Evolutionary conservation across 2,888 invertebrate genomes (phyloP).

Genomic region (Pseudococcus viburni): DNA sequence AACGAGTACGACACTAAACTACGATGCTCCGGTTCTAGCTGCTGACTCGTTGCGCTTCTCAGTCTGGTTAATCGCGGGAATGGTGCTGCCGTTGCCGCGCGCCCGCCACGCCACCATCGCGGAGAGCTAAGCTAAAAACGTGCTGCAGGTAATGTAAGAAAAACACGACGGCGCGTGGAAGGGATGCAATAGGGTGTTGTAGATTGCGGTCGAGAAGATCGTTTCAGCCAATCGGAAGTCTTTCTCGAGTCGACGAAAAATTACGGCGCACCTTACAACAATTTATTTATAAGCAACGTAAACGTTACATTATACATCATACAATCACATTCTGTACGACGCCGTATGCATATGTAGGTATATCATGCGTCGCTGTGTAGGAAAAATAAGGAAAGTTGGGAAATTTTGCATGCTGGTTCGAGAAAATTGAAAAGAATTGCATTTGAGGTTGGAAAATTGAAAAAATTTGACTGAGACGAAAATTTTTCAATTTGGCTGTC

Average conservation of each 20-base stretch:
- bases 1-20: conserved; percentile 64
- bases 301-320: conserved; percentile 65
- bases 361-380: too few species aligned
- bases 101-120: conserved; percentile 10
- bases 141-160: conserved; percentile 60
- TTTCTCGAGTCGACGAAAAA: conserved; percentile 46
- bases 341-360: conserved; percentile 29
- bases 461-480: too few species aligned
- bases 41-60: conserved; percentile 57
- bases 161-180: conserved; percentile 7
- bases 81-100: conserved; percentile 11
- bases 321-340: conserved; percentile 35
- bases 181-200: conserved; percentile 63
- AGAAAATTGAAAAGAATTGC: too few species aligned
- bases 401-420: too few species aligned
- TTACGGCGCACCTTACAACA: conserved; percentile 64
- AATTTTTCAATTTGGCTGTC: too few species aligned
- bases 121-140: conserved; percentile 46
- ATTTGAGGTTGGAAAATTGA: too few species aligned
- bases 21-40: conserved; percentile 57
- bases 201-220: conserved; percentile 57
- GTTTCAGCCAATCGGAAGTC: conserved; percentile 60
- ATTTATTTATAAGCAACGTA: conserved; percentile 64
- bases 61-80: conserved; percentile 51
- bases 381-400: too few species aligned